Conservation (phyloP, 2,888 invertebrate species). For the Nemapogon koenigi region DNA sequence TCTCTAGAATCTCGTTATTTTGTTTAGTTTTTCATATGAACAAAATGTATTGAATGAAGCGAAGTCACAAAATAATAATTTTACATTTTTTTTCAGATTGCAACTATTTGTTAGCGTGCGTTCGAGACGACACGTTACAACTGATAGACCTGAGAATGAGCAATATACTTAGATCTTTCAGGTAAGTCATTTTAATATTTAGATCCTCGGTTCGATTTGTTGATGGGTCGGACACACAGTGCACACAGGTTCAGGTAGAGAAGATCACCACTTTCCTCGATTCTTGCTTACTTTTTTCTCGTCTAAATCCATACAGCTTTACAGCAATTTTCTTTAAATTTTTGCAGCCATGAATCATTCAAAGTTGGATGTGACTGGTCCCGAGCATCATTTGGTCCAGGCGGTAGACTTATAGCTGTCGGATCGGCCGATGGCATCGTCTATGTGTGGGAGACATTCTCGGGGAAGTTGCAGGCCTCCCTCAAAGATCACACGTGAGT, state of each 20-base stretch:
- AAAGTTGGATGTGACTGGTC: slow-evolving; percentile 96
- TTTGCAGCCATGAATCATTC: slow-evolving; percentile 89
- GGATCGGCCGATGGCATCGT: slow-evolving; percentile 93
- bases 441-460: slow-evolving; percentile 88
- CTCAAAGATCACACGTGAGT: slow-evolving; percentile 86
- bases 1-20: too few relatives aligned
- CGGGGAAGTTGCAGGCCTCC: slow-evolving; percentile 76
- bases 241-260: too few relatives aligned
- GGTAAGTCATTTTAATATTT: slow-evolving; percentile 71
- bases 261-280: too few relatives aligned
- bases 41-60: too few relatives aligned
- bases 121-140: slow-evolving; percentile 94
- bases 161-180: slow-evolving; percentile 87
- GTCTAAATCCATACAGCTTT: too few relatives aligned
- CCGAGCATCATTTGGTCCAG: slow-evolving; percentile 90
- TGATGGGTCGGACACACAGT: too few relatives aligned
- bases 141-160: slow-evolving; percentile 95
- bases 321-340: too few relatives aligned
- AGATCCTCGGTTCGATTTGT: too few relatives aligned
- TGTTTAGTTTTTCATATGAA: too few relatives aligned
- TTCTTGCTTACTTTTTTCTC: too few relatives aligned
- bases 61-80: too few relatives aligned
- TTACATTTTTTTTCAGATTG: slow-evolving; percentile 72
- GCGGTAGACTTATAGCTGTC: slow-evolving; percentile 86
- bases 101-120: slow-evolving; percentile 88